Evolutionary conservation across 2,888 invertebrate species (phyloP).

Genomic region (Sisyra nigra): DNA sequence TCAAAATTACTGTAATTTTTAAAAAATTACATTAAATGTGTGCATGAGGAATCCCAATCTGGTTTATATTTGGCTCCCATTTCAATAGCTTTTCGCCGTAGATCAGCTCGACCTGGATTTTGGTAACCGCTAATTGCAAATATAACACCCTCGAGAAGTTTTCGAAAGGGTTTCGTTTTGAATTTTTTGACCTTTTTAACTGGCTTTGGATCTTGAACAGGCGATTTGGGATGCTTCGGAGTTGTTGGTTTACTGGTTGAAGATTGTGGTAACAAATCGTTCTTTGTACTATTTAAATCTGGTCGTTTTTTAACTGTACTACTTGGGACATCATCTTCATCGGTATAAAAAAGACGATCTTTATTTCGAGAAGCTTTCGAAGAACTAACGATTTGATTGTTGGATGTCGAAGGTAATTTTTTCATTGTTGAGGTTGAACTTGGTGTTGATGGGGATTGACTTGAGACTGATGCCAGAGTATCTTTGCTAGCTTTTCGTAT

Average conservation of each 20-base stretch:
- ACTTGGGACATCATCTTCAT: conserved; percentile 10
- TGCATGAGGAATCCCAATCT: conserved; percentile 61
- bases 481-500: background rate
- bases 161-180: conserved; percentile 32
- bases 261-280: conserved; percentile 3
- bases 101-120: conserved; percentile 55
- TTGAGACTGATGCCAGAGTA: too few species aligned
- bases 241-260: conserved; percentile 10
- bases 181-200: conserved; percentile 14
- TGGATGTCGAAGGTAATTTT: background rate
- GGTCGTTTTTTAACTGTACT: conserved; percentile 11
- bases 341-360: conserved; percentile 28
- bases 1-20: too few species aligned
- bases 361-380: conserved; percentile 18
- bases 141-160: conserved; percentile 46
- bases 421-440: background rate
- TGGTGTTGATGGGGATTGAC: background rate
- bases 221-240: conserved; percentile 10
- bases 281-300: conserved; percentile 8
- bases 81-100: conserved; percentile 49
- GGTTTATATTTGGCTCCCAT: conserved; percentile 67
- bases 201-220: conserved; percentile 18
- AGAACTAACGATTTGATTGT: background rate
- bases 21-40: conserved; percentile 65
- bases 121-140: conserved; percentile 78